Conservation (phyloP, 2,797 vertebrate species). For the Spinibarbus caldwelli region DNA sequence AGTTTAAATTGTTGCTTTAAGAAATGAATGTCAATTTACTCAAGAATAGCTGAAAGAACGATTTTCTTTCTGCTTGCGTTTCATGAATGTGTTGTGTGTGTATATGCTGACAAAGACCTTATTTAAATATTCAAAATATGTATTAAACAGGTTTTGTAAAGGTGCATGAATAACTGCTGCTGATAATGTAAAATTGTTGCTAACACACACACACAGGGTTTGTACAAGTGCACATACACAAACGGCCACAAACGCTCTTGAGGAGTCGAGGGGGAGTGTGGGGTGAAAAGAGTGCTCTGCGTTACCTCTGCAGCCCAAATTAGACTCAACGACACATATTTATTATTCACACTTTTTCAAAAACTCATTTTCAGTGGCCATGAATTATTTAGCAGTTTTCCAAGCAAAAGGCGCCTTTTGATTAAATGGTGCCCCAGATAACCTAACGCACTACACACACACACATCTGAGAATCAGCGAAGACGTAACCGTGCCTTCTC, state of each 20-base stretch:
- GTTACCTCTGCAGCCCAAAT: constrained; percentile 51
- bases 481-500: constrained; percentile 8
- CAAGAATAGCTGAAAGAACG: background rate
- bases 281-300: background rate
- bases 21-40: background rate
- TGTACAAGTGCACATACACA: background rate
- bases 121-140: constrained; percentile 27
- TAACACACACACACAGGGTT: background rate
- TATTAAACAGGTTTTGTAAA: constrained; percentile 18
- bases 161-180: constrained; percentile 15
- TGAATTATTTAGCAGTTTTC: constrained; percentile 80
- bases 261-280: background rate
- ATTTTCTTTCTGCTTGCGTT: background rate
- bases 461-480: background rate
- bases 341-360: constrained; percentile 75
- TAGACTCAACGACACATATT: constrained; percentile 69
- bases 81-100: background rate
- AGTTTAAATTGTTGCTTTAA: background rate
- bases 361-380: constrained; percentile 70
- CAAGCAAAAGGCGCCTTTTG: constrained; percentile 73
- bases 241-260: background rate
- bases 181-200: constrained; percentile 6
- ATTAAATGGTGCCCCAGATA: constrained; percentile 74
- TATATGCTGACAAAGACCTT: constrained; percentile 2
- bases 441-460: constrained; percentile 63